phyloP scores from a whole-genome alignment of 2,113 vertebrate species.

The Sapayoa aenigma region DNA sequence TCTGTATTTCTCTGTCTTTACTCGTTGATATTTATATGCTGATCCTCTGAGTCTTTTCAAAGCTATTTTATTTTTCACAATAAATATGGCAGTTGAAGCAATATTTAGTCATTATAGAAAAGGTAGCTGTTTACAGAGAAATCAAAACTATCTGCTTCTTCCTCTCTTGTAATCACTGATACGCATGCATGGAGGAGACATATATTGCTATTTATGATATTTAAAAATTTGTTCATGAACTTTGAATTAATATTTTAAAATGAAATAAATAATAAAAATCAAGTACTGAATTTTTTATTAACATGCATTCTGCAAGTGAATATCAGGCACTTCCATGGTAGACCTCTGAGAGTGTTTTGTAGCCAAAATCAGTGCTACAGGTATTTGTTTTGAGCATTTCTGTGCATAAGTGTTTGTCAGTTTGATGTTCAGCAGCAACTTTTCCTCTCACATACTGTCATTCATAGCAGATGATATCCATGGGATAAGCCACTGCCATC shows the following conservation, averaged over 20 bases:
- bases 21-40: not conserved
- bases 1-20: not conserved
- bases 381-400: not conserved
- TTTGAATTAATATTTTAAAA: not conserved
- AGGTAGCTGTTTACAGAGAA: not conserved
- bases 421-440: not conserved
- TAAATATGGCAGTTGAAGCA: not conserved
- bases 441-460: not conserved
- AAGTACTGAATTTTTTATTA: not conserved
- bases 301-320: not conserved
- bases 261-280: not conserved
- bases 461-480: not conserved
- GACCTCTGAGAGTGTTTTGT: too few species aligned
- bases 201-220: not conserved
- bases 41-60: not conserved
- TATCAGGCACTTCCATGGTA: not conserved
- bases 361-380: not conserved
- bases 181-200: not conserved
- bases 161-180: not conserved
- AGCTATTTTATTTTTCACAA: not conserved
- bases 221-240: not conserved
- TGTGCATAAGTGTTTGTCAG: not conserved
- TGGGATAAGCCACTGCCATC: not conserved
- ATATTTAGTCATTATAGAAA: not conserved
- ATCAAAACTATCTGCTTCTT: not conserved